Percentiles rank a stretch among this genome's conserved stretches.
These are phyloP conservation scores for Protaetia brevitarsis DNA, from an alignment of 1,140 invertebrate genomes.

Conservation along the genomic window DNA sequence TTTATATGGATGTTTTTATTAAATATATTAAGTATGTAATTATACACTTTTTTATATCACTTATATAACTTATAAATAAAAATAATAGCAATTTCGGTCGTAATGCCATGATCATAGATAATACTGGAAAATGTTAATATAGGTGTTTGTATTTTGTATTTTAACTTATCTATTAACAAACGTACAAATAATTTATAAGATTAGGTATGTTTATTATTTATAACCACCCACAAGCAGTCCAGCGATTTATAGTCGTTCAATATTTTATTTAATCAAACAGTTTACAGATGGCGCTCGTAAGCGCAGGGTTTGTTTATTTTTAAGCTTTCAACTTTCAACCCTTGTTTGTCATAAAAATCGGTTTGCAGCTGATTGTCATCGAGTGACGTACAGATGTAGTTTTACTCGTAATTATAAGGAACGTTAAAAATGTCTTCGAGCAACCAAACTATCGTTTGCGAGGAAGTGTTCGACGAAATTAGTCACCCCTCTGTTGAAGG, in stretches of 20 bases:
- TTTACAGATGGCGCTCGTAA: not conserved
- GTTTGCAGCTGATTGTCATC: constrained; percentile 10
- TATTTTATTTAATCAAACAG: not conserved
- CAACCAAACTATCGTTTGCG: constrained; percentile 58
- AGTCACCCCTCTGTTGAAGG: constrained; percentile 76
- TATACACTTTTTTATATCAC: too few species aligned
- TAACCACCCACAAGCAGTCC: not conserved
- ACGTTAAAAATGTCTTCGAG: constrained; percentile 19
- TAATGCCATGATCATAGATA: too few species aligned
- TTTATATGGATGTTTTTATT: too few species aligned
- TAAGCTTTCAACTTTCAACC: constrained; percentile 9
- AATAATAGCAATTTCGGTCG: too few species aligned
- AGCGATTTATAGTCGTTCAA: not conserved
- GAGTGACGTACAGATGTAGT: not conserved
- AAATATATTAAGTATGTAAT: too few species aligned
- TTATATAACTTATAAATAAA: too few species aligned
- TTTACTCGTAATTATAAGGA: not conserved
- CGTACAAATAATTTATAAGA: too few species aligned
- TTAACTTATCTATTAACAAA: too few species aligned
- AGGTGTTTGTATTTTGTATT: too few species aligned
- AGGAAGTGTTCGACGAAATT: constrained; percentile 77
- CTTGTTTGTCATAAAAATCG: constrained; percentile 10
- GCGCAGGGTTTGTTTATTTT: constrained; percentile 17
- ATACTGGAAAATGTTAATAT: too few species aligned
- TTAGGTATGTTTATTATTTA: too few species aligned